Percentiles rank a stretch among this genome's conserved stretches.
Evolutionary conservation across 2,888 invertebrate genomes (phyloP).

Genomic region (Watsonalla binaria): DNA sequence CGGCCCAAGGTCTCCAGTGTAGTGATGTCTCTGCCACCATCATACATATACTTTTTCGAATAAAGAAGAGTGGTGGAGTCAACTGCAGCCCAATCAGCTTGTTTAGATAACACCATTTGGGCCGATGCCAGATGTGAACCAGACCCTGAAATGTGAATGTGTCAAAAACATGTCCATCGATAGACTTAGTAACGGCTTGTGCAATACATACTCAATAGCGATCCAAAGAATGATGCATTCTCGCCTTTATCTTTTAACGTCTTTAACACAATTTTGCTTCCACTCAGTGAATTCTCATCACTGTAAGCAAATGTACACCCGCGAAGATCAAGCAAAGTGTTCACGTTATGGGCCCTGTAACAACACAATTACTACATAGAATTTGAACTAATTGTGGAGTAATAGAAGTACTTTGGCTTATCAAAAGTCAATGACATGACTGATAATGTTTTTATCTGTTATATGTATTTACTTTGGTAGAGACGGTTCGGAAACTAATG

Average conservation of each 20-base stretch:
- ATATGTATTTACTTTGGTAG: constrained; percentile 34
- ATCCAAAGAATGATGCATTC: constrained; percentile 80
- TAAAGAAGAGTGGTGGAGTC: constrained; percentile 79
- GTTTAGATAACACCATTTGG: constrained; percentile 79
- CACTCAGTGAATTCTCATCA: constrained; percentile 74
- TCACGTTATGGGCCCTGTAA: constrained; percentile 75
- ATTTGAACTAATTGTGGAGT: constrained; percentile 49
- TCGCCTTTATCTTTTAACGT: constrained; percentile 77
- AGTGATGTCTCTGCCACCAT: constrained; percentile 75
- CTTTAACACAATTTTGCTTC: constrained; percentile 74
- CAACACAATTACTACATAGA: constrained; percentile 9
- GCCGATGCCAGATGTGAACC: constrained; percentile 81
- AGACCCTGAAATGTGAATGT: constrained; percentile 55
- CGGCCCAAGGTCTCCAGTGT: constrained; percentile 82
- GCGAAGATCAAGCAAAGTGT: constrained; percentile 75
- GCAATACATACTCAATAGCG: constrained; percentile 62
- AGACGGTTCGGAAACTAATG: constrained; percentile 14
- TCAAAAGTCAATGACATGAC: constrained; percentile 61
- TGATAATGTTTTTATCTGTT: constrained; percentile 68
- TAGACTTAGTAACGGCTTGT: background rate
- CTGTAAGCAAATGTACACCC: constrained; percentile 78
- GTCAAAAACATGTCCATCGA: background rate
- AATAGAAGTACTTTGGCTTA: constrained; percentile 54
- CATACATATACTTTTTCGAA: constrained; percentile 76
- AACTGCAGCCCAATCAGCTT: constrained; percentile 81